phyloP scores from a whole-genome alignment of 2,797 vertebrate species.

The Cynodonichthys magdalenae region DNA sequence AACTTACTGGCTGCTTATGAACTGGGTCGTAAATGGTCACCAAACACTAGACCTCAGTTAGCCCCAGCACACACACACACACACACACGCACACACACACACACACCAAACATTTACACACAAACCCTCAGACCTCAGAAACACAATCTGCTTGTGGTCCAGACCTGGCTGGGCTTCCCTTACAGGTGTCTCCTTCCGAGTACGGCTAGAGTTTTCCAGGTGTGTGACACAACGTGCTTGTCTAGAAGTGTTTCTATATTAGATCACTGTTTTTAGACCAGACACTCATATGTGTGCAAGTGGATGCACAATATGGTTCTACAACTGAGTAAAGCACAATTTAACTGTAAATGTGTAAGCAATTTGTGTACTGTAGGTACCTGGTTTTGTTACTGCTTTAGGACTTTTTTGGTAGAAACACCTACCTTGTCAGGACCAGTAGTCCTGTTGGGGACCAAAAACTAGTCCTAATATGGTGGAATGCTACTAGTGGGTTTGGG shows the following conservation, averaged over 20 bases:
- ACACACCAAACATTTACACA: constrained; percentile 23
- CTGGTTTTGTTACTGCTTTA: too few species aligned
- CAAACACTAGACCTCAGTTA: constrained; percentile 66
- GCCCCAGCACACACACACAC: constrained; percentile 49
- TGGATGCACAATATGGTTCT: neutral
- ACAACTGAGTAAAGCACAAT: neutral
- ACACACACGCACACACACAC: constrained; percentile 38
- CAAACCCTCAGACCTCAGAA: constrained; percentile 45
- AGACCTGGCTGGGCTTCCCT: constrained; percentile 79
- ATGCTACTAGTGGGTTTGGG: too few species aligned
- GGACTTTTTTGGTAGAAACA: too few species aligned
- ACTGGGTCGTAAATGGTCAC: constrained; percentile 71
- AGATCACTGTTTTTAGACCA: constrained; percentile 7
- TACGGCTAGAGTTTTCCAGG: constrained; percentile 67
- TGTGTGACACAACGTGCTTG: constrained; percentile 23
- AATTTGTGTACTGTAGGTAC: too few species aligned
- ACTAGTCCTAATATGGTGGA: too few species aligned
- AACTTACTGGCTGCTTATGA: constrained; percentile 63
- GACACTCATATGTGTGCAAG: neutral
- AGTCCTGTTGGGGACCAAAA: too few species aligned
- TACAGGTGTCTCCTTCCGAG: constrained; percentile 79
- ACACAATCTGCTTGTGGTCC: constrained; percentile 72
- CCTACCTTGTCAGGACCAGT: too few species aligned
- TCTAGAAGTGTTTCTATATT: constrained; percentile 12
- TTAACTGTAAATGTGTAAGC: too few species aligned